These are phyloP conservation scores for Tringa solitaria DNA, from an alignment of 2,113 vertebrate species.

Conservation along the genomic window DNA sequence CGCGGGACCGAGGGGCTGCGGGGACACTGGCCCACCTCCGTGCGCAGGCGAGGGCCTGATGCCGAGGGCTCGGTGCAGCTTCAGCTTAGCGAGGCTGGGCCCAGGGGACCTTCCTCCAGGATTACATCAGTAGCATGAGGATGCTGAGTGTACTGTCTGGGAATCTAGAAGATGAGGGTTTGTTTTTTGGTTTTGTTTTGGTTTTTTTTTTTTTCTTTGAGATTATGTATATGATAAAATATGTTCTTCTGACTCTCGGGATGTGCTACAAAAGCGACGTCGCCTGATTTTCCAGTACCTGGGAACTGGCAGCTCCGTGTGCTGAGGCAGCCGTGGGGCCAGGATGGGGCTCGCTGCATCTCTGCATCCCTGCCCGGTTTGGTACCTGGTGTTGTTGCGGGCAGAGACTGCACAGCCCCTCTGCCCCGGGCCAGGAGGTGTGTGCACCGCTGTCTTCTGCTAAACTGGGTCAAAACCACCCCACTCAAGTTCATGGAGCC, in stretches of 20 bases:
- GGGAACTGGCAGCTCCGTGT: neutral
- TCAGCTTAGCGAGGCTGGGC: neutral
- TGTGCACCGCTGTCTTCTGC: neutral
- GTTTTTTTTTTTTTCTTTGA: neutral
- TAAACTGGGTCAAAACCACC: neutral
- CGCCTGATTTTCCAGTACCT: neutral
- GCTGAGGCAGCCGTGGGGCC: neutral
- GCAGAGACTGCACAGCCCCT: neutral
- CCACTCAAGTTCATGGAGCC: accelerated
- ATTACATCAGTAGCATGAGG: slow-evolving; percentile 59
- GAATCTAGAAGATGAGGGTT: slow-evolving; percentile 25
- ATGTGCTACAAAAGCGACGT: neutral
- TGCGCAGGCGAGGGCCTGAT: neutral
- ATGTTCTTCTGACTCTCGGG: slow-evolving; percentile 5
- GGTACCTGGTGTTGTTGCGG: neutral
- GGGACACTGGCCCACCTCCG: neutral
- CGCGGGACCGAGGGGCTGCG: neutral
- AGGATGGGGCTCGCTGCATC: neutral
- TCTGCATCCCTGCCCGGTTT: accelerated
- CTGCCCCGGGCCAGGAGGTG: too few species aligned
- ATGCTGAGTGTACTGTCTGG: slow-evolving; percentile 71
- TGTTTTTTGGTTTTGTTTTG: too few species aligned
- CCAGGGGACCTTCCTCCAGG: slow-evolving; percentile 9
- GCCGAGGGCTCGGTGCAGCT: neutral
- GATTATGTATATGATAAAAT: slow-evolving; percentile 39